Evolutionary conservation across 2,113 vertebrate genomes (phyloP).

Genomic region (Eptesicus fuscus): DNA sequence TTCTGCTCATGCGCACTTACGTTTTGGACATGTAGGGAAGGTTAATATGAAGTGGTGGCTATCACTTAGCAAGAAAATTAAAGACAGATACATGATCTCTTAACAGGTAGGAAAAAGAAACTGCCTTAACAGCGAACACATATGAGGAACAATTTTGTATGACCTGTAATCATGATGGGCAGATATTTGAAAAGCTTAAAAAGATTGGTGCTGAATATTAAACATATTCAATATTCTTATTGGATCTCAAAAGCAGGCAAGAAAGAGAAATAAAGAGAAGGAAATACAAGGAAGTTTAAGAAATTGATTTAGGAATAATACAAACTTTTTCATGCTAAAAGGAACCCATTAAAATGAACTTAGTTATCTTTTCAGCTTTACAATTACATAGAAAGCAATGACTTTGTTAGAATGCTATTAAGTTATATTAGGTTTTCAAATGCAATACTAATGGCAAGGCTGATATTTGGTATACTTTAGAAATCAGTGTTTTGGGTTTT

Average conservation of each 20-base stretch:
- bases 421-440: slow-evolving; percentile 47
- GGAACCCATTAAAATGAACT: slow-evolving; percentile 6
- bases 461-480: slow-evolving; percentile 38
- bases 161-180: background rate
- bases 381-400: background rate
- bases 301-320: slow-evolving; percentile 10
- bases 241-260: slow-evolving; percentile 43
- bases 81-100: slow-evolving; percentile 70
- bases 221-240: slow-evolving; percentile 16
- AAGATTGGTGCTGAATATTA: slow-evolving; percentile 17
- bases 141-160: slow-evolving; percentile 52
- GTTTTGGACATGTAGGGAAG: slow-evolving; percentile 73
- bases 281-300: slow-evolving; percentile 1
- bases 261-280: slow-evolving; percentile 37
- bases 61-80: slow-evolving; percentile 79
- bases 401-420: slow-evolving; percentile 19
- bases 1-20: slow-evolving; percentile 77
- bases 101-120: slow-evolving; percentile 73
- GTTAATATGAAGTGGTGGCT: slow-evolving; percentile 78
- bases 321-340: slow-evolving; percentile 44
- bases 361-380: slow-evolving; percentile 18
- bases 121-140: slow-evolving; percentile 23
- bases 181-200: slow-evolving; percentile 57
- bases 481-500: background rate
- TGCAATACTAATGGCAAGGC: slow-evolving; percentile 19